These are phyloP conservation scores for Toxotes lorentzi DNA, from an alignment of 2,797 vertebrate genomes.

Conservation along the genomic window DNA sequence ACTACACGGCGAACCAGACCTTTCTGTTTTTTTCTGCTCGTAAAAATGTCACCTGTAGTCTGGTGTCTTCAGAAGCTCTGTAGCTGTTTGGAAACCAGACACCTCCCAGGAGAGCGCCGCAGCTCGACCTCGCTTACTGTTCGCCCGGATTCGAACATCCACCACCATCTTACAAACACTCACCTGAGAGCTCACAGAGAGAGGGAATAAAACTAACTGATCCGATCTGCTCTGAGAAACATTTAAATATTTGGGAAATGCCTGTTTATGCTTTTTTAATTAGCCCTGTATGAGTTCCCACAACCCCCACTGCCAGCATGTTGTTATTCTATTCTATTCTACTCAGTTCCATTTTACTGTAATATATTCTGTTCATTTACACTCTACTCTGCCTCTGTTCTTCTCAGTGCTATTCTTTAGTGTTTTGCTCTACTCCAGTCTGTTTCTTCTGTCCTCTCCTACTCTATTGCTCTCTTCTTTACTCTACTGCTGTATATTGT, in stretches of 20 bases:
- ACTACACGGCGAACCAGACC: conserved; percentile 14
- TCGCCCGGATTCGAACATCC: conserved; percentile 29
- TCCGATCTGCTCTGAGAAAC: conserved; percentile 41
- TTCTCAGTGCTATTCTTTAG: too few species aligned
- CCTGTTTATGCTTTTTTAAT: conserved; percentile 26
- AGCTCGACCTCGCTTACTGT: conserved; percentile 28
- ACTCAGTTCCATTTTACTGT: not conserved
- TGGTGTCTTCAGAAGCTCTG: conserved; percentile 39
- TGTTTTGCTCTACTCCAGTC: too few species aligned
- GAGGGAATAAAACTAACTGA: conserved; percentile 31
- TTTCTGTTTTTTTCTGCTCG: conserved; percentile 31
- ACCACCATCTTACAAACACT: conserved; percentile 8
- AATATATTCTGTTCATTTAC: not conserved
- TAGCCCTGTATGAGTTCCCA: conserved; percentile 35
- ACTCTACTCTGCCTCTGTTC: too few species aligned
- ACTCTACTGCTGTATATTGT: not conserved
- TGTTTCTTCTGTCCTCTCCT: not conserved
- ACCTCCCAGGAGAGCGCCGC: conserved; percentile 27
- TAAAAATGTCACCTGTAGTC: conserved; percentile 65
- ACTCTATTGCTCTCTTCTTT: not conserved
- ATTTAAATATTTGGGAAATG: conserved; percentile 44
- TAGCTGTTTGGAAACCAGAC: conserved; percentile 61
- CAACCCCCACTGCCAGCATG: not conserved
- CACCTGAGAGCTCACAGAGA: conserved; percentile 8
- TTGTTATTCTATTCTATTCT: not conserved